phyloP scores from a whole-genome alignment of 2,888 invertebrate genomes.

The Trimorus sp. region DNA sequence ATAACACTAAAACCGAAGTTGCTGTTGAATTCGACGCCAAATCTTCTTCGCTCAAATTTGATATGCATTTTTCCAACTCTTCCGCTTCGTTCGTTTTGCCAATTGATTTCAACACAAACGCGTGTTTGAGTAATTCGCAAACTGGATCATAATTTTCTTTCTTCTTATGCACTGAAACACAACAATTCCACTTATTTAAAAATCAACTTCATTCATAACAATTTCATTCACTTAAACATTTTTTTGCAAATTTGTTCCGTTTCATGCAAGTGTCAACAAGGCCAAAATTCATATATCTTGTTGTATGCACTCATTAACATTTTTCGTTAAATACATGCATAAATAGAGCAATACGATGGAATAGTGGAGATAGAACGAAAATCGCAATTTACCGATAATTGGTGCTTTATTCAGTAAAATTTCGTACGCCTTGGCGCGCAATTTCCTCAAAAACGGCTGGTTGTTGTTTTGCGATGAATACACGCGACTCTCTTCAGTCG shows the following conservation, averaged over 20 bases:
- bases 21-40: constrained; percentile 62
- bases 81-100: constrained; percentile 69
- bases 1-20: constrained; percentile 71
- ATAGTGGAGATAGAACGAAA: too few species aligned
- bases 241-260: neutral
- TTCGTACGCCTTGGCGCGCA: constrained; percentile 76
- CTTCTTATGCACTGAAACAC: constrained; percentile 43
- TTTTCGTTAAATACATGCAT: neutral
- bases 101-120: constrained; percentile 72
- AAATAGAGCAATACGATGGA: too few species aligned
- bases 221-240: neutral
- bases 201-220: neutral
- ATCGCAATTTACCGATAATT: constrained; percentile 39
- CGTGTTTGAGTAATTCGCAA: constrained; percentile 75
- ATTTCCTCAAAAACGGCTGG: constrained; percentile 67
- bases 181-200: neutral
- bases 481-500: constrained; percentile 52
- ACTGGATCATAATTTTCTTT: constrained; percentile 72
- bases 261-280: too few species aligned
- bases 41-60: constrained; percentile 66
- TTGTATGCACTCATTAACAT: too few species aligned
- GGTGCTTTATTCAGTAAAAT: constrained; percentile 76
- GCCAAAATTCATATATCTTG: too few species aligned
- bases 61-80: constrained; percentile 72
- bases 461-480: constrained; percentile 66